Base-by-base conservation (phyloP, 2,113 vertebrate genomes). In the Pluvialis apricaria region DNA sequence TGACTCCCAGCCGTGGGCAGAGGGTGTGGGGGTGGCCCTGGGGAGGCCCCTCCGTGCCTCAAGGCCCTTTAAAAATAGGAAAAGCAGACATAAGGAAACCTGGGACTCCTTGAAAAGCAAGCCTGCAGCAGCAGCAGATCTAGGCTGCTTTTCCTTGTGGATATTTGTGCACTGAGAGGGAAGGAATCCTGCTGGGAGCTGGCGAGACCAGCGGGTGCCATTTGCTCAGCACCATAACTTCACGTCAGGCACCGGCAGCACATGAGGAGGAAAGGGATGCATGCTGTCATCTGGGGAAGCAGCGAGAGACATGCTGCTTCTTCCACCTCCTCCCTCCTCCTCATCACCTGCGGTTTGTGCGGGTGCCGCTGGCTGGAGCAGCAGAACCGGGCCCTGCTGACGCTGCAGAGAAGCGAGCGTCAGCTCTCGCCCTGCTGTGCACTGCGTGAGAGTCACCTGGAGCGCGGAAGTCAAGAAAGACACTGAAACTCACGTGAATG, bases 371-470 rank as follows among this genome's bases (percentile, higher is more conserved):
- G 40, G 36, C 58, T 5, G 1, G 36, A n/a, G 29, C 3, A 2
- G 26, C 54, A 29, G 58, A 16, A 77, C 42, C 2, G 1, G 34
- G 22, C 52, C 4, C 0, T 21, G 34, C 36, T 0, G 0, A 11
- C n/a, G 49, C 54, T 58, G 51, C 11, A 0, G 9, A 36, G 40
- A 16, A 49, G 58, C 1, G 1, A 22, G 29, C 1, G 0, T 6
- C 29, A 4, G 58, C 73, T 72, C 40, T 40, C 4, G 0, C 31
- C 55, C 42, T 62, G 71, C 13, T 3, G 0, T 2, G 34, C 16
- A 4, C 15, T 16, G 52, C 15, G 34, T 0, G 0, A n/a, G 47
- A 11, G 5, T 20, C 42, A 26, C 65, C 66, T 62, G 52, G 6
- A n/a, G 26, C 6, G 4, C 51, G 38, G 36, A 88, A 29, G 31